Evolutionary conservation across 1,140 invertebrate species (phyloP), one percentile per base, ranked within the genome.

Genomic region (Micrasema minimum): DNA sequence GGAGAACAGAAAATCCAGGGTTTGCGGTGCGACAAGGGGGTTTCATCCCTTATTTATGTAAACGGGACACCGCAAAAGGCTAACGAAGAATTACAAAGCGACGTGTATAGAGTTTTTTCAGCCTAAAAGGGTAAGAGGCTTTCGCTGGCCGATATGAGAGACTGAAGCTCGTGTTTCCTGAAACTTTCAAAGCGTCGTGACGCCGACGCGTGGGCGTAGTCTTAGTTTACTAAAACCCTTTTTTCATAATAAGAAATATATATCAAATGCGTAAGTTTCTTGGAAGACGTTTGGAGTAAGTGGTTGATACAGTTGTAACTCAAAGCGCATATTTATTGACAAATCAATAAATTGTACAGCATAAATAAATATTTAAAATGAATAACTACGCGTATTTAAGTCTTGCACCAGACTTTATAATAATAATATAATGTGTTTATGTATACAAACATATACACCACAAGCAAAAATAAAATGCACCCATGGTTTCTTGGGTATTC

Each of bases 61-160:
- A 51, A 51, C 50, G 22, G n/a, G 22, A 51, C 11, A 23, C 50
- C 50, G 50, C 22, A 51, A 51, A 51, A 51, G 12, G 50, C 50
- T 51, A 51, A 51, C 50, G 50, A 51, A 51, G 50, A 51, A 51
- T 51, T 51, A 51, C 22, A 51, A 51, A 51, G 50, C 50, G 50
- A 22, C 18, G 50, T 12, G 20, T 18, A 5, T 9, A 22, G 22
- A 11, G 11, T 22, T 51, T 51, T 51, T 23, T 9, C n/a, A 18
- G 6, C 4, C 22, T 22, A 12, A 6, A 22, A 26, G 12, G 10
- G 2, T 26, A 2, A 7, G 11, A 51, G 18, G 7, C 22, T 51
- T 51, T 51, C 11, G 10, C 50, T 22, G 50, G 22, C 9, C 50
- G 9, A 26, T 51, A 23, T 12, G 50, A 12, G 26, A 51, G 22